Evolutionary conservation across 2,888 invertebrate genomes (phyloP).

Genomic region (Uropetala carovei): DNA sequence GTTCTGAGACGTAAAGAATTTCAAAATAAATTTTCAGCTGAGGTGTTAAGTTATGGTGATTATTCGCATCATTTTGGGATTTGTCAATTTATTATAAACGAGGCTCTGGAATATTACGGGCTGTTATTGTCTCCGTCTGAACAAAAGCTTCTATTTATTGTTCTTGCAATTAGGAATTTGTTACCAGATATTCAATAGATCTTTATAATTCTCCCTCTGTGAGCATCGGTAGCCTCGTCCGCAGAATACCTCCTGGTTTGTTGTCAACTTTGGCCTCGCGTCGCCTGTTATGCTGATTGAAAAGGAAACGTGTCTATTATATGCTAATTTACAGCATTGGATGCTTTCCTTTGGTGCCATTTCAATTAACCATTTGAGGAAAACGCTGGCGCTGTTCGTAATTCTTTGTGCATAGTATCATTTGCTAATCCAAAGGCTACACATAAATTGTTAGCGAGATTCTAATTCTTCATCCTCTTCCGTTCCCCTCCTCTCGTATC

Average conservation of each 20-base stretch:
- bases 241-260: neutral
- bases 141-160: too few relatives aligned
- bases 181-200: neutral
- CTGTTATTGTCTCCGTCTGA: too few relatives aligned
- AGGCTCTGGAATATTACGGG: too few relatives aligned
- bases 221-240: neutral
- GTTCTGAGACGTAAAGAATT: too few relatives aligned
- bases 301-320: slow-evolving; percentile 29
- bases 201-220: neutral
- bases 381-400: neutral
- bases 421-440: slow-evolving; percentile 5
- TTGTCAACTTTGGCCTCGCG: neutral
- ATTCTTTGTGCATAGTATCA: slow-evolving; percentile 17
- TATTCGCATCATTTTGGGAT: too few relatives aligned
- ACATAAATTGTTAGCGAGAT: too few relatives aligned
- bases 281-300: neutral
- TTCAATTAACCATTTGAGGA: slow-evolving; percentile 28
- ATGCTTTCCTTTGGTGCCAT: slow-evolving; percentile 45
- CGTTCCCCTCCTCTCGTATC: neutral
- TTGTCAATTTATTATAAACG: too few relatives aligned
- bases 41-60: too few relatives aligned
- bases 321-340: slow-evolving; percentile 41
- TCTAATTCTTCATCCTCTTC: too few relatives aligned
- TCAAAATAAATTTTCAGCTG: too few relatives aligned
- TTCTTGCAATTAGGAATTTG: too few relatives aligned